Percentiles rank a stretch among this genome's conserved stretches.
Evolutionary conservation across 2,888 invertebrate genomes (phyloP).

Genomic region (Parasteatoda lunata): DNA sequence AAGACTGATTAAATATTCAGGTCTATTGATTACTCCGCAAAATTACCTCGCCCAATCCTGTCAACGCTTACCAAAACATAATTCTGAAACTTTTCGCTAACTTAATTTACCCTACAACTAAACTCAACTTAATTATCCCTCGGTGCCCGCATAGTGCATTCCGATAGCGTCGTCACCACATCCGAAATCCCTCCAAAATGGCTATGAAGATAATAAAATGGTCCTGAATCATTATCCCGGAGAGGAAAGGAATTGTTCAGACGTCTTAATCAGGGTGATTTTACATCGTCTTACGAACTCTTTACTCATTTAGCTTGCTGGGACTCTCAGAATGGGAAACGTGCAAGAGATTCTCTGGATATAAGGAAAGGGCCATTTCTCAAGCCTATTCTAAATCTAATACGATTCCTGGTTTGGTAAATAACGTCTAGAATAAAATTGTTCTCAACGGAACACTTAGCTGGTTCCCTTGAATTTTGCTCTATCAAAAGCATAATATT

Average conservation of each 20-base stretch:
- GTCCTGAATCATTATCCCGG: conserved; percentile 54
- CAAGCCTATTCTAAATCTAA: neutral
- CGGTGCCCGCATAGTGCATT: neutral
- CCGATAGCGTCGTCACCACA: conserved; percentile 15
- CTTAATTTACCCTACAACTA: conserved; percentile 39
- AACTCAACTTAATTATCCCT: conserved; percentile 6
- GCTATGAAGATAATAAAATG: conserved; percentile 45
- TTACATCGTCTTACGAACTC: neutral
- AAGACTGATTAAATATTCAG: neutral
- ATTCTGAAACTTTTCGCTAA: conserved; percentile 26
- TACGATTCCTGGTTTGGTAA: neutral
- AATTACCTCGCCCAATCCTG: neutral
- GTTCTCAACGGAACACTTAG: neutral
- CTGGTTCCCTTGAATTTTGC: no score
- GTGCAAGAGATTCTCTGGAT: neutral
- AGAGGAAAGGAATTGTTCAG: conserved; percentile 25
- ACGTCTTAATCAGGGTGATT: conserved; percentile 52
- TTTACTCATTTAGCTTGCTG: conserved; percentile 27
- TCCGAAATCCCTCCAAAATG: conserved; percentile 40
- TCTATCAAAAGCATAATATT: no score
- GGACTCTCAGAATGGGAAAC: conserved; percentile 21
- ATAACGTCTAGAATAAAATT: neutral
- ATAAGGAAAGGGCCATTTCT: conserved; percentile 4
- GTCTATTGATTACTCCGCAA: neutral
- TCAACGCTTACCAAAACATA: conserved; percentile 1